phyloP scores from a whole-genome alignment of 2,113 vertebrate genomes.

The Archilochus colubris region DNA sequence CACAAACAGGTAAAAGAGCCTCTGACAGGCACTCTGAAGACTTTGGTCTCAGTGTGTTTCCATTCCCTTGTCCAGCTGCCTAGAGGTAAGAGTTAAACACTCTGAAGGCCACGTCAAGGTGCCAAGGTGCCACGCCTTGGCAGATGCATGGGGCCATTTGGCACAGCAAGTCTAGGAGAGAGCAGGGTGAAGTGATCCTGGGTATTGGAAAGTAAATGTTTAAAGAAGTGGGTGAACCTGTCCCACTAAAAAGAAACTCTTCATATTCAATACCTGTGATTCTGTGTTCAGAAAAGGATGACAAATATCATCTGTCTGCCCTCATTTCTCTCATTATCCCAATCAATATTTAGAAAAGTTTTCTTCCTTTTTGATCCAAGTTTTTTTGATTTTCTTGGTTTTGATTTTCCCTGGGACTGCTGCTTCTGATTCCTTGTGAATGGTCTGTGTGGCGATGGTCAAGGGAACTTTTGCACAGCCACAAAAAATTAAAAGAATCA shows the following conservation, averaged over 20 bases:
- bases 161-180: background rate
- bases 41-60: background rate
- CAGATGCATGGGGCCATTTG: background rate
- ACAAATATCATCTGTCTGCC: background rate
- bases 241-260: background rate
- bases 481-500: background rate
- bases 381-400: background rate
- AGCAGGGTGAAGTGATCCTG: background rate
- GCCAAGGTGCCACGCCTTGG: too few relatives aligned
- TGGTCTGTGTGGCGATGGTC: background rate
- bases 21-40: background rate
- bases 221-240: background rate
- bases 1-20: background rate
- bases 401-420: background rate
- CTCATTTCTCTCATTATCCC: background rate
- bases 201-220: background rate
- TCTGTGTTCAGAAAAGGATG: background rate
- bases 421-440: background rate
- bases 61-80: background rate
- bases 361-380: background rate
- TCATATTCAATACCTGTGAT: background rate
- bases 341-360: background rate
- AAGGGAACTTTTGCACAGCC: background rate
- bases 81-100: background rate
- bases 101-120: background rate